These are phyloP conservation scores for Sialia sialis DNA, from an alignment of 2,113 vertebrate genomes.

Conservation along the genomic window DNA sequence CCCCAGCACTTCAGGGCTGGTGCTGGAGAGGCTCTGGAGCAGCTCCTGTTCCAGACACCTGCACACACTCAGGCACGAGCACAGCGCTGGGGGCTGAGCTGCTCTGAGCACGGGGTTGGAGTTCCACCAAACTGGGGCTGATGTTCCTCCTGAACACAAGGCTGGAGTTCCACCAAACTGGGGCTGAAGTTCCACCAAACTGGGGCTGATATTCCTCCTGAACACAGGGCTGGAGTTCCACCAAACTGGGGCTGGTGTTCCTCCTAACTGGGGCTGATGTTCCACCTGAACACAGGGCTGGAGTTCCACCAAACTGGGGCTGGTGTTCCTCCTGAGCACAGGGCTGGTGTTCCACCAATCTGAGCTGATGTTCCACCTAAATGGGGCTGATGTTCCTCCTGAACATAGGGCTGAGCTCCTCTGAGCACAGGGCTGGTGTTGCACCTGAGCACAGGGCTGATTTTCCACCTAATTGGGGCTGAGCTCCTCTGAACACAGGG, in stretches of 20 bases:
- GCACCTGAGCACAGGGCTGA: too few species aligned
- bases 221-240: neutral
- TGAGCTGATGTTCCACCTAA: too few species aligned
- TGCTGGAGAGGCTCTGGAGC: neutral
- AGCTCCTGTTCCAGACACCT: neutral
- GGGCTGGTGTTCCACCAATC: too few species aligned
- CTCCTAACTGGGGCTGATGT: too few species aligned
- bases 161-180: neutral
- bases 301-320: too few species aligned
- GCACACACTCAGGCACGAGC: neutral
- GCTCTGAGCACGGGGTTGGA: fast-evolving
- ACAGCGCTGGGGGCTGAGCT: neutral
- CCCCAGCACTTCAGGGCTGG: neutral
- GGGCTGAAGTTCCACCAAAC: neutral
- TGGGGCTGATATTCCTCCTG: too few species aligned
- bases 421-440: too few species aligned
- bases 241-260: neutral
- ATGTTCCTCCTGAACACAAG: too few species aligned
- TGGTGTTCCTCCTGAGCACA: too few species aligned
- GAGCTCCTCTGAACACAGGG: too few species aligned
- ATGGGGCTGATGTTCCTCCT: neutral
- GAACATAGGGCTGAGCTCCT: neutral
- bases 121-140: neutral
- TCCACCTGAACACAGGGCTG: too few species aligned
- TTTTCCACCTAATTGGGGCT: neutral